Conservation (phyloP, 2,797 vertebrate species). For the Strix occidentalis region DNA sequence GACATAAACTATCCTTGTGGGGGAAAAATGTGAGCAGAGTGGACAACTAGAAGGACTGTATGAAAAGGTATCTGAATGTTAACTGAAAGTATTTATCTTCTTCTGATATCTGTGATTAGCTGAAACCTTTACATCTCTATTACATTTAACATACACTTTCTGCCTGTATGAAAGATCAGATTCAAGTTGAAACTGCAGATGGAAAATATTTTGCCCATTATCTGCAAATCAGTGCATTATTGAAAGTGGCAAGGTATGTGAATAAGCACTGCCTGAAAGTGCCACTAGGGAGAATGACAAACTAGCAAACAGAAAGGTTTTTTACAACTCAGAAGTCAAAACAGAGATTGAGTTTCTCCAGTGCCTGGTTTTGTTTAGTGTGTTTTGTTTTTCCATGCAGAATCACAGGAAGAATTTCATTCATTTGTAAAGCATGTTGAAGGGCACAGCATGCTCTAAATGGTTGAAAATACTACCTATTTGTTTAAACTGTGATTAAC, state of each 20-base stretch:
- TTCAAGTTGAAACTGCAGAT: slow-evolving; percentile 18
- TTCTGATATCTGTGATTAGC: neutral
- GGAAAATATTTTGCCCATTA: slow-evolving; percentile 34
- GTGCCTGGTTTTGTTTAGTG: neutral
- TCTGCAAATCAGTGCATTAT: slow-evolving; percentile 33
- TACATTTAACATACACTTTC: neutral
- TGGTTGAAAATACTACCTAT: neutral
- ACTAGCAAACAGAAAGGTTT: neutral
- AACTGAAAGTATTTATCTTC: slow-evolving; percentile 1
- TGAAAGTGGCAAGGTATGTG: slow-evolving; percentile 19
- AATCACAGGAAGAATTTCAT: slow-evolving; percentile 17
- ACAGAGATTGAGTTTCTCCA: neutral
- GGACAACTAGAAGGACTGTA: neutral
- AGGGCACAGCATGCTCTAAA: neutral
- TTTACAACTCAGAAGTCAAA: slow-evolving; percentile 33
- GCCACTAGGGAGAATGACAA: slow-evolving; percentile 7
- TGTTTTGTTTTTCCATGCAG: neutral
- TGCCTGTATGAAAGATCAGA: slow-evolving; percentile 13
- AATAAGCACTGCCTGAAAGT: slow-evolving; percentile 13
- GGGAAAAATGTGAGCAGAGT: neutral
- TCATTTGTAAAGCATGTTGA: neutral
- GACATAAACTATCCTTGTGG: neutral
- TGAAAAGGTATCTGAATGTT: neutral
- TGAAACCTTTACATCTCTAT: slow-evolving; percentile 4
- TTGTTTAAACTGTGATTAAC: slow-evolving; percentile 51